A percentile compares a stretch with the other conserved stretches of the same genome.
These are phyloP conservation scores for Lepidochitona cinerea DNA, from an alignment of 2,888 invertebrate genomes.

Conservation along the genomic window DNA sequence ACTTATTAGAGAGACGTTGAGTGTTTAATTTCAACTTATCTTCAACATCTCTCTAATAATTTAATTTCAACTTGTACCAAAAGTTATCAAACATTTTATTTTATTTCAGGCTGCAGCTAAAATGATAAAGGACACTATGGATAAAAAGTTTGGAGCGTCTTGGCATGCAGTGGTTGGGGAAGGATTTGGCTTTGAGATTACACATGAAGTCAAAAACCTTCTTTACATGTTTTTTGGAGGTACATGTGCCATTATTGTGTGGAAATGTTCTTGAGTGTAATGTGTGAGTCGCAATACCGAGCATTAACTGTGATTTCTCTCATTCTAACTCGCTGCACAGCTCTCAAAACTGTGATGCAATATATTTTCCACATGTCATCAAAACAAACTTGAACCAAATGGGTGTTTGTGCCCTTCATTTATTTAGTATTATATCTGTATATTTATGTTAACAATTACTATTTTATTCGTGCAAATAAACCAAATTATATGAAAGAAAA, in stretches of 20 bases:
- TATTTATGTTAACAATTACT: no score
- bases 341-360: not conserved
- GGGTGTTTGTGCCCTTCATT: not conserved
- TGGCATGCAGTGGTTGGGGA: slow-evolving; percentile 98
- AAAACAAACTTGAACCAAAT: not conserved
- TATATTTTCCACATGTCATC: not conserved
- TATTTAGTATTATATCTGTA: no score
- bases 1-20: no score
- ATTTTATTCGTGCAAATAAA: no score
- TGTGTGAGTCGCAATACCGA: no score
- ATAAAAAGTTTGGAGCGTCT: slow-evolving; percentile 94
- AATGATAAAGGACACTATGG: slow-evolving; percentile 94
- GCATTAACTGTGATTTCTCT: not conserved
- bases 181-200: slow-evolving; percentile 93
- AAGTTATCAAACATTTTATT: no score
- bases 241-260: slow-evolving; percentile 88
- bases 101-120: slow-evolving; percentile 85
- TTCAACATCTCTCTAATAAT: no score
- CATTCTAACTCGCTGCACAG: not conserved
- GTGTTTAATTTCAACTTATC: no score
- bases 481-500: no score
- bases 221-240: slow-evolving; percentile 81
- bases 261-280: slow-evolving; percentile 89
- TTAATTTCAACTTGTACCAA: no score
- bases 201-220: slow-evolving; percentile 84